Evolutionary conservation across 2,797 vertebrate species (phyloP).

Genomic region (Cyprinella venusta): DNA sequence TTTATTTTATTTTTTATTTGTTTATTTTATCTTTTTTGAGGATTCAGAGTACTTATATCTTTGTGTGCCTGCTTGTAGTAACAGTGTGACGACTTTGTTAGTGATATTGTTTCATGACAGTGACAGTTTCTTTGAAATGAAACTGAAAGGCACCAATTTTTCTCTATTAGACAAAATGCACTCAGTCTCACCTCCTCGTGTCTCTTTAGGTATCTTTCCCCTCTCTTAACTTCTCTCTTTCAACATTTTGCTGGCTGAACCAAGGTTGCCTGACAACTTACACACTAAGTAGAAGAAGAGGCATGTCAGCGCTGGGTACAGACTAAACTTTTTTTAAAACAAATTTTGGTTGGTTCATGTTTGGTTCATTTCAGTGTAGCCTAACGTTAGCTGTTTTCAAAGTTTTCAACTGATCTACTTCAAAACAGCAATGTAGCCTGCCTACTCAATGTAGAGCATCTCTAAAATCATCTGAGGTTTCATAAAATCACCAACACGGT

Average conservation of each 20-base stretch:
- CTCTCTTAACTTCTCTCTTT: conserved; percentile 18
- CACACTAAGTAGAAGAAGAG: background rate
- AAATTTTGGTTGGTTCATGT: background rate
- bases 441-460: background rate
- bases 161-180: conserved; percentile 12
- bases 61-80: conserved; percentile 10
- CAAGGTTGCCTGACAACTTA: background rate
- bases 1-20: background rate
- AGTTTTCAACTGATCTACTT: background rate
- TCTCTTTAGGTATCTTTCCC: background rate
- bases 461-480: background rate
- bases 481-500: background rate
- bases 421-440: background rate
- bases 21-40: background rate
- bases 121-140: conserved; percentile 28
- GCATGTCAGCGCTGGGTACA: background rate
- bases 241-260: conserved; percentile 9
- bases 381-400: background rate
- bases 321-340: background rate
- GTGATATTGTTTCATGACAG: conserved; percentile 7
- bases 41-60: background rate
- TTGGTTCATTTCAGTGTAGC: background rate
- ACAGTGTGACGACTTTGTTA: background rate
- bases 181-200: conserved; percentile 24
- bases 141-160: conserved; percentile 12